Base-by-base conservation (phyloP, 2,888 invertebrate species). In the Chaetogeoica ovagalla region DNA sequence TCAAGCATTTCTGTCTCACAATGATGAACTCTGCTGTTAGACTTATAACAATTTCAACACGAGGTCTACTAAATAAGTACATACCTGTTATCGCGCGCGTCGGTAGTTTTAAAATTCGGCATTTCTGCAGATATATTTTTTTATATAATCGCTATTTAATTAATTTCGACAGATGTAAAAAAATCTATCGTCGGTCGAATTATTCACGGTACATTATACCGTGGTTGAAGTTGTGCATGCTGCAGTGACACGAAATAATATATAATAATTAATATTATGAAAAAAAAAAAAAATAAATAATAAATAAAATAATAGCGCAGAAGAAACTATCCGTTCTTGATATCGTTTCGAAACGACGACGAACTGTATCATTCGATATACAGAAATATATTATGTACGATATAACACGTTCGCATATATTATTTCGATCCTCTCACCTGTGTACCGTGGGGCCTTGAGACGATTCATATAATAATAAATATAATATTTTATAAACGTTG, bases 351-450 rank as follows among this genome's bases (percentile, higher is more conserved):
- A 77, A 77, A 77, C 48, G 48, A 48, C 37, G 15, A 21, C 30
- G 30, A 30, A 30, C 30, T 30, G 30, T 30, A 30, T 30, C 30
- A 62, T 62, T 62, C 69, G 30, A 70, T 70, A 21, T 52, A 48
- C 48, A 72, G 59, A 71, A 71, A 72, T n/a, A 39, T 60, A n/a
- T n/a, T n/a, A n/a, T n/a, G n/a, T n/a, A n/a, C n/a, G n/a, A n/a
- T n/a, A 37, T 62, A 62, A 77, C 15, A 37, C 69, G 60, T 39
- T 70, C 69, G 68, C 59, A 37, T 52, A 4, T 30, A 21, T 55
- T 65, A 62, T 70, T 70, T 48, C 60, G 60, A 62, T 70, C 77
- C 77, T 70, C 77, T 77, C 77, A 70, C 77, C 57, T 17, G 30
- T 30, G 4, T 4, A 30, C 2, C 30, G 19, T 59, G 52, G 43